phyloP scores from a whole-genome alignment of 2,113 vertebrate species.

The Scomber scombrus region DNA sequence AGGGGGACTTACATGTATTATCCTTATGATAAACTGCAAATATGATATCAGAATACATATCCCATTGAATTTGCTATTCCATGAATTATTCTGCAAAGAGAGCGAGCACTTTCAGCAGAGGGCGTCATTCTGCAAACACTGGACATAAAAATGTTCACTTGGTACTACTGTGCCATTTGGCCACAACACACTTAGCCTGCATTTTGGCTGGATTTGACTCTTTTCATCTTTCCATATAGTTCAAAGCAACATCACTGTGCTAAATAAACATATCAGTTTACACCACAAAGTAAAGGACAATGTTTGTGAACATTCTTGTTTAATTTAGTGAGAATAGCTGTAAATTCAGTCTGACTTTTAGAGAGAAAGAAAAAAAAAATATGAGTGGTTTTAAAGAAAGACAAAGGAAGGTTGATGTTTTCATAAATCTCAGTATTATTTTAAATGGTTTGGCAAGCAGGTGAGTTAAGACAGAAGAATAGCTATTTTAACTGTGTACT shows the following conservation, averaged over 20 bases:
- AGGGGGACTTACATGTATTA: not conserved
- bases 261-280: not conserved
- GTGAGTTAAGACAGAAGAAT: conserved; percentile 13
- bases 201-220: not conserved
- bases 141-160: not conserved
- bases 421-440: not conserved
- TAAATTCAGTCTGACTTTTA: not conserved
- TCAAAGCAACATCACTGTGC: not conserved
- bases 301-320: not conserved
- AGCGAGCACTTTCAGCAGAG: conserved; percentile 49
- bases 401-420: conserved; percentile 5
- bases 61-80: no score
- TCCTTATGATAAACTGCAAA: not conserved
- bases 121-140: conserved; percentile 59
- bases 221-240: conserved; percentile 3
- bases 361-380: not conserved
- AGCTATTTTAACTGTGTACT: not conserved
- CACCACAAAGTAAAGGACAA: not conserved
- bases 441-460: not conserved
- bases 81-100: not conserved
- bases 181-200: not conserved
- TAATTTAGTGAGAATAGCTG: not conserved
- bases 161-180: not conserved
- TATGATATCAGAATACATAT: not conserved
- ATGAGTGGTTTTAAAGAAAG: conserved; percentile 6